phyloP scores from a whole-genome alignment of 2,113 vertebrate species.

The Manacus vitellinus region DNA sequence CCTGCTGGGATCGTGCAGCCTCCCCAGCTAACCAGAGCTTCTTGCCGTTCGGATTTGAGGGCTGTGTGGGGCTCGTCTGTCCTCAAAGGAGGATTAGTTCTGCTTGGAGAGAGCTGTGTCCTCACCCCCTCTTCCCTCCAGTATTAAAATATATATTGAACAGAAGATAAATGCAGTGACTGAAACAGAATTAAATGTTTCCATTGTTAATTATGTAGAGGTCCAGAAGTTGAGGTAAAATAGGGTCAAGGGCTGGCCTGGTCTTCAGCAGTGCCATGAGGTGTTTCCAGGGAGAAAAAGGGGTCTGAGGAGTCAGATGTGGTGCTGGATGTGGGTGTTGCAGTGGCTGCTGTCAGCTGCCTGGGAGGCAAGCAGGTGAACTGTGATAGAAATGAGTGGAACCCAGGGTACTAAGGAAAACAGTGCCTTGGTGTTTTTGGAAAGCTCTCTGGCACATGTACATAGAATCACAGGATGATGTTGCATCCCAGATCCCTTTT shows the following conservation, averaged over 20 bases:
- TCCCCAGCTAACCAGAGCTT: background rate
- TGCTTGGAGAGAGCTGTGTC: background rate
- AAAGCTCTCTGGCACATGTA: fast-evolving
- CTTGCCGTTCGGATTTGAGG: fast-evolving
- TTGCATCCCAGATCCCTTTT: background rate
- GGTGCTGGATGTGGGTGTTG: background rate
- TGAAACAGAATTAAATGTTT: conserved; percentile 13
- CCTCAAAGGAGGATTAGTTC: conserved; percentile 49
- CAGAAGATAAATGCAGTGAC: background rate
- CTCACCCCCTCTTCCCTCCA: background rate
- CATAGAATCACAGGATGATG: background rate
- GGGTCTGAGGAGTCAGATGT: background rate
- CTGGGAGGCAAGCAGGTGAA: background rate
- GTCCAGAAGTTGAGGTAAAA: background rate
- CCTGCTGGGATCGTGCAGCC: background rate
- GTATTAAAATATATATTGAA: conserved; percentile 36
- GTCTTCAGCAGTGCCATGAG: background rate
- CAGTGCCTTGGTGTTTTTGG: background rate
- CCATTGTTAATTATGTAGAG: background rate
- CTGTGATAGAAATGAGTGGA: background rate
- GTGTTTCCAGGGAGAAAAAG: background rate
- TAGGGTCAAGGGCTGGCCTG: background rate
- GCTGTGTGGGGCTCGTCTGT: background rate
- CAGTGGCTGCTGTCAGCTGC: background rate
- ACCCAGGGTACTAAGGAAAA: background rate